A percentile compares a stretch with the other conserved stretches of the same genome.
These are phyloP conservation scores for Shargacucullia verbasci DNA, from an alignment of 2,888 invertebrate genomes.

Conservation along the genomic window DNA sequence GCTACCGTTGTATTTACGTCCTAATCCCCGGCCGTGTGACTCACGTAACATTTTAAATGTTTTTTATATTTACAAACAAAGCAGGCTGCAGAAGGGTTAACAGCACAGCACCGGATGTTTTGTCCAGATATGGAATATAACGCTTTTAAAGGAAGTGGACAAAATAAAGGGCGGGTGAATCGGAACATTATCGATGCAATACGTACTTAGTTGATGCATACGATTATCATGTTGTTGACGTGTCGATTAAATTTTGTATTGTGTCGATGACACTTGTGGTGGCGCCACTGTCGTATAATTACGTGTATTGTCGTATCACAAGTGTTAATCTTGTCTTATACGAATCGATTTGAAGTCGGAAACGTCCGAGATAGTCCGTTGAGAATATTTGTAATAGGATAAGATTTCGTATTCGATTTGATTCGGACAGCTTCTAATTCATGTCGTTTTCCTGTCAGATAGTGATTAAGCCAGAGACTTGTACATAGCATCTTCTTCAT, in stretches of 20 bases:
- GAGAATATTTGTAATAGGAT: conserved; percentile 45
- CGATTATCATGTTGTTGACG: conserved; percentile 53
- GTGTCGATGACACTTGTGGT: conserved; percentile 30
- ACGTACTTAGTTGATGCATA: conserved; percentile 46
- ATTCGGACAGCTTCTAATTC: conserved; percentile 10
- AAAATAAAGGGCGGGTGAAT: conserved; percentile 66
- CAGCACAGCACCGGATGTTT: conserved; percentile 80
- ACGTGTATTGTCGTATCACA: conserved; percentile 43
- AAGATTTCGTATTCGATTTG: conserved; percentile 20
- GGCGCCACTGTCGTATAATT: conserved; percentile 42
- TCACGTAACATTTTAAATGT: conserved; percentile 79
- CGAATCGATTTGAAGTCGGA: conserved; percentile 39
- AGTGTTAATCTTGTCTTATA: conserved; percentile 30
- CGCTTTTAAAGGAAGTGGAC: conserved; percentile 71
- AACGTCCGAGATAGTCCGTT: conserved; percentile 25
- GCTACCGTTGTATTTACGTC: conserved; percentile 50
- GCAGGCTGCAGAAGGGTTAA: conserved; percentile 71
- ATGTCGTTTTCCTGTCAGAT: conserved; percentile 42
- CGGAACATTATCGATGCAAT: conserved; percentile 64
- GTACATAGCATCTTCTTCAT: neutral
- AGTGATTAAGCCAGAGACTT: conserved; percentile 15
- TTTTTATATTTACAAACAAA: conserved; percentile 84
- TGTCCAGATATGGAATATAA: conserved; percentile 72
- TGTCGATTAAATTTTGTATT: conserved; percentile 41
- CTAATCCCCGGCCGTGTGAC: conserved; percentile 58